Base-by-base conservation (phyloP, 2,113 vertebrate genomes). In the Pluvialis apricaria region DNA sequence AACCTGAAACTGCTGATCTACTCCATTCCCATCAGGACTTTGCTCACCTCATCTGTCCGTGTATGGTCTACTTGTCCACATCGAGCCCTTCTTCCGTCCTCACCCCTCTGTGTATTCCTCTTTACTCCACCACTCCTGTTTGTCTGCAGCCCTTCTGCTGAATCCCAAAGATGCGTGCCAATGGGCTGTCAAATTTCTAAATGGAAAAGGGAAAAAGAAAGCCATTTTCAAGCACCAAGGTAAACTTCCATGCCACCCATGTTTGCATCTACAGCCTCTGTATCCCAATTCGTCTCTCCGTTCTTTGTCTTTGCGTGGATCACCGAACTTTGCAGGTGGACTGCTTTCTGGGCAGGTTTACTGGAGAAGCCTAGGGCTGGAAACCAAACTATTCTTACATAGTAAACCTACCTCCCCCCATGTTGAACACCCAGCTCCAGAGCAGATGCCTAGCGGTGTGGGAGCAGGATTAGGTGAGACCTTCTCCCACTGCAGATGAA, bases 241-340 rank as follows among this genome's bases (percentile, higher is more conserved):
- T 10, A 15, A 54, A 73, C 54, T 79, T 85, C 22, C 22, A 9
- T 0, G 0, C 32, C 6, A 5, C 3, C 9, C 31, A 2, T 4
- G 0, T 36, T 76, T 82, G 31, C 45, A n/a, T 44, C 47, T 24
- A 29, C 9, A 58, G 58, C 24, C 34, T 55, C 40, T 44, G 6
- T 7, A 24, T 21, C 12, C 55, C 70, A 40, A 0, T 17, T 75
- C 7, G n/a, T 52, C 26, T 57, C 25, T 61, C 13, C 15, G 4
- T 10, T 31, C 42, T 51, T 68, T 45, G 15, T 51, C 36, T 80
- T 55, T 66, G 31, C 0, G 0, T 26, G 58, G 29, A 45, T 34
- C 45, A 34, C 34, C 9, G 31, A 29, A 20, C 47, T 78, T 66
- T 65, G 36, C 31, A 55, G 24, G 22, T 21, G 36, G 9, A 36